phyloP scores from a whole-genome alignment of 2,113 vertebrate genomes.

The Clarias batrachus region DNA sequence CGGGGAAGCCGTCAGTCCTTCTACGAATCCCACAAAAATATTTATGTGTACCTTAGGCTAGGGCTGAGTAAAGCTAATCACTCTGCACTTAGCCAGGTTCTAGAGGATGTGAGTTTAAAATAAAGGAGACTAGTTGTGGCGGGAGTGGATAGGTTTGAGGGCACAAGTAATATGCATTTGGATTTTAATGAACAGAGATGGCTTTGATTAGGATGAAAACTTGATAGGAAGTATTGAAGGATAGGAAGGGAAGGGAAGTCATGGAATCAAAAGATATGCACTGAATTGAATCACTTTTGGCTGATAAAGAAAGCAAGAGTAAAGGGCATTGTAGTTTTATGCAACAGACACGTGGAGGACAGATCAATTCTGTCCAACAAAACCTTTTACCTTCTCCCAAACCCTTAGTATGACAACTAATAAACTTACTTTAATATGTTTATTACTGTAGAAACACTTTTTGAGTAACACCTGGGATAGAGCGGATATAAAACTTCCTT shows the following conservation, averaged over 20 bases:
- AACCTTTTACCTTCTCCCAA: not conserved
- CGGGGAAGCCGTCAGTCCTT: slow-evolving; percentile 54
- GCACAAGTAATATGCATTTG: not conserved
- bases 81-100: slow-evolving; percentile 14
- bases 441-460: not conserved
- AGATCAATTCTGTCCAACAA: not conserved
- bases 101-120: slow-evolving; percentile 1
- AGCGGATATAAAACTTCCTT: not conserved
- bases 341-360: not conserved
- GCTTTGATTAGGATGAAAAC: slow-evolving; percentile 28
- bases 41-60: slow-evolving; percentile 54
- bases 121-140: not conserved
- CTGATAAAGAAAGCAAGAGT: not conserved
- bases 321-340: not conserved
- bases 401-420: not conserved
- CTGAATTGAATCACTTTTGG: not conserved
- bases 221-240: slow-evolving; percentile 33
- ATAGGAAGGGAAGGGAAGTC: not conserved
- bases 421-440: not conserved
- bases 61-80: slow-evolving; percentile 44
- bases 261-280: not conserved
- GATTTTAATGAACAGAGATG: not conserved
- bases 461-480: not conserved
- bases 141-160: not conserved
- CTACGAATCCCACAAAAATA: slow-evolving; percentile 51